Evolutionary conservation across 2,797 vertebrate species (phyloP).

Genomic region (Cyprinella venusta): DNA sequence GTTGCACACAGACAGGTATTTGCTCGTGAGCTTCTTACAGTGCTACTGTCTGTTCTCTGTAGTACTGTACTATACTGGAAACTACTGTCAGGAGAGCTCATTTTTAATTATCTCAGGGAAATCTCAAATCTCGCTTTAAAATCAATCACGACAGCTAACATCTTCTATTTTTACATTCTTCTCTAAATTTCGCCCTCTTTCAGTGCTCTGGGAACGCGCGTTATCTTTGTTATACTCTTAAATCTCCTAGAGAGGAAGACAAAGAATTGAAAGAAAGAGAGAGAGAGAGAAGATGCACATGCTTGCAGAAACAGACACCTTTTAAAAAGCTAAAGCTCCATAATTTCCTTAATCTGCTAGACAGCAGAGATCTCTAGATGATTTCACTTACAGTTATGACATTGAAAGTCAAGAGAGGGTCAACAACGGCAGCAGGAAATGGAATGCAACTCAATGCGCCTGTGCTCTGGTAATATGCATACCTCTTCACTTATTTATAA

Average conservation of each 20-base stretch:
- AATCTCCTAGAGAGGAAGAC: slow-evolving; percentile 23
- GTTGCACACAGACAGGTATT: not conserved
- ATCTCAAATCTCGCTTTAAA: slow-evolving; percentile 59
- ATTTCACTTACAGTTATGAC: slow-evolving; percentile 40
- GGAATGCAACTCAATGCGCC: slow-evolving; percentile 43
- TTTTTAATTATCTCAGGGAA: slow-evolving; percentile 61
- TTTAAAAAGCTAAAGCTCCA: slow-evolving; percentile 29
- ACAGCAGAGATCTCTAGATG: slow-evolving; percentile 45
- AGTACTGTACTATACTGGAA: slow-evolving; percentile 24
- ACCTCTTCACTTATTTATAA: slow-evolving; percentile 45
- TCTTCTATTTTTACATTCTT: slow-evolving; percentile 61
- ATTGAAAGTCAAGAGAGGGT: slow-evolving; percentile 42
- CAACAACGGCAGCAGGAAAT: slow-evolving; percentile 41
- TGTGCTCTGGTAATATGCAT: slow-evolving; percentile 18
- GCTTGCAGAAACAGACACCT: slow-evolving; percentile 45
- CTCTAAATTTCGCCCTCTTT: slow-evolving; percentile 38
- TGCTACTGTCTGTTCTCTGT: not conserved
- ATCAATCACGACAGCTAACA: slow-evolving; percentile 56
- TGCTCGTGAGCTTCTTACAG: not conserved
- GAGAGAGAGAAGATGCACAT: slow-evolving; percentile 28
- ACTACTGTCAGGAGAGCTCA: slow-evolving; percentile 50
- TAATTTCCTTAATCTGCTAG: slow-evolving; percentile 49
- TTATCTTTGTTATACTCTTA: slow-evolving; percentile 41
- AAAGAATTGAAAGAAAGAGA: slow-evolving; percentile 11
- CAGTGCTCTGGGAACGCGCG: slow-evolving; percentile 31